Base-by-base conservation (phyloP, 2,113 vertebrate species). In the Speoplatyrhinus poulsoni region DNA sequence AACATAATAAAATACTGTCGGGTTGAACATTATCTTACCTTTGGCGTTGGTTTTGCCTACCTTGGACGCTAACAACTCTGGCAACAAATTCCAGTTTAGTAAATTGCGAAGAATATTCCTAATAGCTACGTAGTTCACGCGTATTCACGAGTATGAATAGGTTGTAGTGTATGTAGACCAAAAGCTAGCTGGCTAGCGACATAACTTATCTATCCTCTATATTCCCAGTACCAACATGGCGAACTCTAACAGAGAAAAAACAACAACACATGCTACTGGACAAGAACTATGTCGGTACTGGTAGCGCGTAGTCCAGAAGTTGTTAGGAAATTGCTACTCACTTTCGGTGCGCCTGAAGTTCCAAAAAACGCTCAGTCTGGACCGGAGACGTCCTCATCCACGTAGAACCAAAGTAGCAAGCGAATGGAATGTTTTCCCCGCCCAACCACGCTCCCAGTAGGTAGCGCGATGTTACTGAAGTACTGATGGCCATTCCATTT, bases 311-410 rank as follows among this genome's bases (percentile, higher is more conserved):
- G 7, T 62, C 6, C 36, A 73, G 1, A 82, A 85, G 62, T 83
- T 78, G 56, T 41, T 63, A 74, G 72, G 69, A 81, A 84, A 87
- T 80, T 48, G 62, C 70, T 87, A 90, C 90, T 91, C 75, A 91
- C 88, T 77, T 73, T 88, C 62, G 69, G 72, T 89, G 80, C 82
- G 75, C 75, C 77, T 67, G 77, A 87, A 83, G 67, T 71, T 81
- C 85, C 88, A 88, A 83, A 86, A 82, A 83, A 67, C 74, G 79
- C 85, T 83, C 87, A 81, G 82, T 50, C 19, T 33, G 68, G 56
- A 60, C 17, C 57, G 48, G 47, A 61, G 58, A 60, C 67, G 80
- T 73, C 72, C 83, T 88, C 77, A 76, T 88, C 85, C 90, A 88
- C 86, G 85, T 87, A 77, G 76, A 73, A 79, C 83, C 85, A 84